phyloP scores from a whole-genome alignment of 2,797 vertebrate genomes.

The Nannoperca australis region DNA sequence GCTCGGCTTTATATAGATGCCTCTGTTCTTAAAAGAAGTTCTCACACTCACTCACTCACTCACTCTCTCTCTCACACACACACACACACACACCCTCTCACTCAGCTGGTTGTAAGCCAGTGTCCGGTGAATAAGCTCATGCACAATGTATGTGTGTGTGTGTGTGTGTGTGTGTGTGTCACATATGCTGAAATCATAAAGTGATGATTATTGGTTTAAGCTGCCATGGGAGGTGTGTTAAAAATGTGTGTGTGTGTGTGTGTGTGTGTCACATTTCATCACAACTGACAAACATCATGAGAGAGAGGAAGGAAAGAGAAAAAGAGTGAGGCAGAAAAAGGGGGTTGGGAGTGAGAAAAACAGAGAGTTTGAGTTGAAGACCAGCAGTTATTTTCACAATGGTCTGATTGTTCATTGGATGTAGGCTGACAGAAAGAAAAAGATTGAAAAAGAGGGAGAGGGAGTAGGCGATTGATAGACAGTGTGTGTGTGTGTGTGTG shows the following conservation, averaged over 20 bases:
- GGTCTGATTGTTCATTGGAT: constrained; percentile 73
- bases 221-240: constrained; percentile 45
- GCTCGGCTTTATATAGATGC: constrained; percentile 70
- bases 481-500: constrained; percentile 21
- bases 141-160: constrained; percentile 46
- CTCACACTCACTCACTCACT: too few species aligned
- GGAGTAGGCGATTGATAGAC: constrained; percentile 52
- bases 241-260: too few species aligned
- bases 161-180: constrained; percentile 53
- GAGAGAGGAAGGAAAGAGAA: constrained; percentile 17
- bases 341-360: constrained; percentile 46
- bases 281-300: constrained; percentile 63
- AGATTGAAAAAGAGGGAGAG: constrained; percentile 51
- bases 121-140: constrained; percentile 39
- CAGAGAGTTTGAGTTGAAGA: constrained; percentile 57
- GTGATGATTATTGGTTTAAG: constrained; percentile 70
- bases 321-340: constrained; percentile 29
- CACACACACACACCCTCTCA: constrained; percentile 20
- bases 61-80: too few species aligned
- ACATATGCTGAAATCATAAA: constrained; percentile 67
- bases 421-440: constrained; percentile 66
- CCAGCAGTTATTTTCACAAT: constrained; percentile 70
- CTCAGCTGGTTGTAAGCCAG: constrained; percentile 56
- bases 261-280: constrained; percentile 74
- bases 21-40: constrained; percentile 56